phyloP scores from a whole-genome alignment of 2,888 invertebrate species.

The Carcina quercana region DNA sequence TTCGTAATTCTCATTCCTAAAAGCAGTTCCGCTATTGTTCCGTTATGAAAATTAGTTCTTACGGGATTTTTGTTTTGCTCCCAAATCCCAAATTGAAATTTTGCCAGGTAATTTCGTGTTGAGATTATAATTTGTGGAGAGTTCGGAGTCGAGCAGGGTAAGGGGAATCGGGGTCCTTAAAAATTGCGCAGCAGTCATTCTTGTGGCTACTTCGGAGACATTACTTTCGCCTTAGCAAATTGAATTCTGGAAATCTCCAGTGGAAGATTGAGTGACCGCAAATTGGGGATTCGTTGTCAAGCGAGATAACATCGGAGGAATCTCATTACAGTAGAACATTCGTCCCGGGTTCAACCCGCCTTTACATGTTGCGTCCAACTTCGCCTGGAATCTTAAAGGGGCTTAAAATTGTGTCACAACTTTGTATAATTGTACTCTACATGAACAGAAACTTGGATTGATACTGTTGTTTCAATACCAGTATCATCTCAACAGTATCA shows the following conservation, averaged over 20 bases:
- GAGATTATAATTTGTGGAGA: conserved; percentile 4
- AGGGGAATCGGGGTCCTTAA: conserved; percentile 14
- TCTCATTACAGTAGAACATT: conserved; percentile 65
- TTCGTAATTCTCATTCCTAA: conserved; percentile 33
- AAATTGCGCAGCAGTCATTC: conserved; percentile 31
- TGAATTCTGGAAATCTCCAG: conserved; percentile 56
- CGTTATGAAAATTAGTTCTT: conserved; percentile 3
- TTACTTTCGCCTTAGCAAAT: conserved; percentile 66
- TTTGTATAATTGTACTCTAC: too few relatives aligned
- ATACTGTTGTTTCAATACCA: too few relatives aligned
- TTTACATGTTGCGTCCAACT: conserved; percentile 49
- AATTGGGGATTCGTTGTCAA: conserved; percentile 69
- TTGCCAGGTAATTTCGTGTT: conserved; percentile 12
- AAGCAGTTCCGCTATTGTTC: conserved; percentile 19
- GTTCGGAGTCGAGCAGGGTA: background rate
- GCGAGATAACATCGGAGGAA: conserved; percentile 65
- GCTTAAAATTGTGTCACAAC: conserved; percentile 43
- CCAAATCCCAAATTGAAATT: conserved; percentile 15
- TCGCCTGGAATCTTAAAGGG: conserved; percentile 44
- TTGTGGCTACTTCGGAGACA: conserved; percentile 34
- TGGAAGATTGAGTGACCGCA: conserved; percentile 68
- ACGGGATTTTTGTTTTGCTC: conserved; percentile 8
- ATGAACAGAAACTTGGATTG: too few relatives aligned
- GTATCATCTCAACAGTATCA: too few relatives aligned
- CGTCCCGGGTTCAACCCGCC: conserved; percentile 33